Percentiles rank a stretch among this genome's conserved stretches.
Conservation (phyloP, 1,140 invertebrate species). For the Luehdorfia chinensis region DNA sequence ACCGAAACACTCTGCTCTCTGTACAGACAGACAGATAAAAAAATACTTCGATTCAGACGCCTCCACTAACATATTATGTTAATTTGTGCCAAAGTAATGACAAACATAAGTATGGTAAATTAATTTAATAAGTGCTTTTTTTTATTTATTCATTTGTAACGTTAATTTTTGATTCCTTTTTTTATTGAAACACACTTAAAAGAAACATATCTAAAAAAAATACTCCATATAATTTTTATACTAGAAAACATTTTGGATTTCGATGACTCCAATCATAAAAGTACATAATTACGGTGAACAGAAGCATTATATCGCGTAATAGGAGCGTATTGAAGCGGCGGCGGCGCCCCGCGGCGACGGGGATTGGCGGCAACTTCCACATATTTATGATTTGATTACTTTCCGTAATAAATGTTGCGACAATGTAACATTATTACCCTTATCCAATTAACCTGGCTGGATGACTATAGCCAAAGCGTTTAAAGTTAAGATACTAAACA, state of each 20-base stretch:
- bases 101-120: no score
- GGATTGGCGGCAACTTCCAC: conserved; percentile 28
- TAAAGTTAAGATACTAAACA: not conserved
- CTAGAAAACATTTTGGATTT: conserved; percentile 3
- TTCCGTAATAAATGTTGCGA: conserved; percentile 16
- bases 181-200: no score
- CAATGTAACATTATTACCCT: conserved; percentile 11
- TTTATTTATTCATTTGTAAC: no score
- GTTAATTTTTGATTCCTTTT: no score
- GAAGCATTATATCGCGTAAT: conserved; percentile 26
- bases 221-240: no score
- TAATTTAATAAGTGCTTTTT: no score
- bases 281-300: conserved; percentile 21
- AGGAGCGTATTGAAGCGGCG: conserved; percentile 17
- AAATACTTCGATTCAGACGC: no score
- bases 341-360: conserved; percentile 29
- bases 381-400: conserved; percentile 24
- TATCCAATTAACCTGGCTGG: conserved; percentile 5
- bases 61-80: no score
- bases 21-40: no score
- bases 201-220: no score
- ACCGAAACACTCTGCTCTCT: no score
- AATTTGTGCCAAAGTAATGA: no score
- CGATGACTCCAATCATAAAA: conserved; percentile 10
- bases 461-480: not conserved